Conservation (phyloP, 2,113 vertebrate species). For the Cettia cetti region DNA sequence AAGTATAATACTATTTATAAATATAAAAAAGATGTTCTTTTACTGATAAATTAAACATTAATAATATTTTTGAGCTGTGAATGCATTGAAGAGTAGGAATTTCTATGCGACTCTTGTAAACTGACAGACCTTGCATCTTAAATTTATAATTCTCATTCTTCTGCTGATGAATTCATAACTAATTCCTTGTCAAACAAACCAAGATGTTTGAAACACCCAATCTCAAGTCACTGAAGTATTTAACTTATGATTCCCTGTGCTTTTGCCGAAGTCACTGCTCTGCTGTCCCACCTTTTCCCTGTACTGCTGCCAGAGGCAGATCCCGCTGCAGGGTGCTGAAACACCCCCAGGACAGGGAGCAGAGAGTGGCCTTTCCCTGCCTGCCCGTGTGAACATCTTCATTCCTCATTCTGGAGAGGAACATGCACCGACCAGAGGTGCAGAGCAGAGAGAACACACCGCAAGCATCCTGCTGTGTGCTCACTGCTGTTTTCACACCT, state of each 20-base stretch:
- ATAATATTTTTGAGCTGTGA: not conserved
- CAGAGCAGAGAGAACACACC: not conserved
- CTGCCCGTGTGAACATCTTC: not conserved
- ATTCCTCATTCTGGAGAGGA: not conserved
- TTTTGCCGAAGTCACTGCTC: not conserved
- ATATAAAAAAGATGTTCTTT: slow-evolving; percentile 11
- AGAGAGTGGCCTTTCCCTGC: not conserved
- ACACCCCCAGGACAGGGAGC: not conserved
- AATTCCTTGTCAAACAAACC: slow-evolving; percentile 41
- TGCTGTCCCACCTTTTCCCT: not conserved
- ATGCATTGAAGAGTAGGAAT: slow-evolving; percentile 15
- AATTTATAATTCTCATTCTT: slow-evolving; percentile 47
- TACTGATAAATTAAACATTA: slow-evolving; percentile 23
- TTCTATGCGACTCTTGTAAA: not conserved
- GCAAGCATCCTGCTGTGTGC: not conserved
- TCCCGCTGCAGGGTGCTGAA: not conserved
- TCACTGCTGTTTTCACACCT: not conserved
- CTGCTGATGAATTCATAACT: slow-evolving; percentile 48
- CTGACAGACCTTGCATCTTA: slow-evolving; percentile 17
- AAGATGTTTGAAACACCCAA: not conserved
- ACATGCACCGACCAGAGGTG: not conserved
- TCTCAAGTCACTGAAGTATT: not conserved
- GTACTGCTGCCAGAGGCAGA: not conserved
- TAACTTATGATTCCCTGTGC: not conserved
- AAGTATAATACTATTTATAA: slow-evolving; percentile 61